A percentile compares a stretch with the other conserved stretches of the same genome.
phyloP scores from a whole-genome alignment of 2,888 invertebrate species.

The Craniophora ligustri region DNA sequence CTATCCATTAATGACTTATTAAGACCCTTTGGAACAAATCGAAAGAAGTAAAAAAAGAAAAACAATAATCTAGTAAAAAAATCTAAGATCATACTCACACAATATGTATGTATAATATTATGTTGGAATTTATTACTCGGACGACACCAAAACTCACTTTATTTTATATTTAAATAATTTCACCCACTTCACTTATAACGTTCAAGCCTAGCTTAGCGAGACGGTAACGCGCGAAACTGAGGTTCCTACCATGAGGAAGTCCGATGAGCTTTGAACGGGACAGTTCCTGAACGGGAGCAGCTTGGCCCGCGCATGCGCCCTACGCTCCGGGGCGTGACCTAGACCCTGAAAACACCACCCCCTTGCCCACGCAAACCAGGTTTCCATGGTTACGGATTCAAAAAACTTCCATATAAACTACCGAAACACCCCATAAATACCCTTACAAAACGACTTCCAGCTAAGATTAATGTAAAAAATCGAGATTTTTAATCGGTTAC shows the following conservation, averaged over 20 bases:
- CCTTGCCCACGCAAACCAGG: conserved; percentile 78
- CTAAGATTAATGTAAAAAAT: background rate
- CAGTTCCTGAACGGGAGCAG: conserved; percentile 66
- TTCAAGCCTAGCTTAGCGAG: conserved; percentile 6
- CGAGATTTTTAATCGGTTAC: background rate
- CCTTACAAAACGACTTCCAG: background rate
- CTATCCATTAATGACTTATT: background rate
- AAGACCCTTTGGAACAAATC: background rate
- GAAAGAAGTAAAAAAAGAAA: background rate
- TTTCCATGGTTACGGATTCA: conserved; percentile 74
- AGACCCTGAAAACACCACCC: conserved; percentile 87
- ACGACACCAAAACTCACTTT: conserved; percentile 22
- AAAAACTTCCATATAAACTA: conserved; percentile 61
- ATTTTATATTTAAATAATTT: conserved; percentile 6
- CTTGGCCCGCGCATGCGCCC: conserved; percentile 78
- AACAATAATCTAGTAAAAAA: too few species aligned
- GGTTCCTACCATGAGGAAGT: conserved; percentile 68
- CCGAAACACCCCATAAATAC: conserved; percentile 31
- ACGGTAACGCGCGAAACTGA: conserved; percentile 36
- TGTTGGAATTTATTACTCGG: conserved; percentile 15
- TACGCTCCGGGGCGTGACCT: conserved; percentile 85
- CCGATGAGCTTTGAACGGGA: conserved; percentile 70
- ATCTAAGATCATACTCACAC: too few species aligned
- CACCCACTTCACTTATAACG: conserved; percentile 36
- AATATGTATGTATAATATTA: too few species aligned